Evolutionary conservation across 2,888 invertebrate species (phyloP).

Genomic region (Chouioia cunea): DNA sequence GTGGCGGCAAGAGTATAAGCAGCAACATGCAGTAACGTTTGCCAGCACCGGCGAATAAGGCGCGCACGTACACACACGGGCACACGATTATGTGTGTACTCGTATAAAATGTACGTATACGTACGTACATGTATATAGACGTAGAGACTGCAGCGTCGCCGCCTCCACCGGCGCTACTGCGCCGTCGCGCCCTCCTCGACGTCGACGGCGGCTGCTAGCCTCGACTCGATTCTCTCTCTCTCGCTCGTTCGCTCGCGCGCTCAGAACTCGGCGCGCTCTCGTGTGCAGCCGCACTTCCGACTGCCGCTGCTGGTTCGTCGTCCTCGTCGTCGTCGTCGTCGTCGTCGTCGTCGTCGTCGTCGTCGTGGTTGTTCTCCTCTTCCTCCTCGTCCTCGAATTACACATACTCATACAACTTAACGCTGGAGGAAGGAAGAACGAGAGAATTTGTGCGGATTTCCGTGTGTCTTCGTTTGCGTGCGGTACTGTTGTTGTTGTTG

Average conservation of each 20-base stretch:
- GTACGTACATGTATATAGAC: too few species aligned
- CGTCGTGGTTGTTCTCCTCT: not conserved
- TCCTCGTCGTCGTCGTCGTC: not conserved
- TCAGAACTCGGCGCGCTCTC: conserved; percentile 8
- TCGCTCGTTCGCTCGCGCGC: not conserved
- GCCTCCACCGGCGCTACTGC: not conserved
- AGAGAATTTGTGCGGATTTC: too few species aligned
- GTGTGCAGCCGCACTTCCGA: not conserved
- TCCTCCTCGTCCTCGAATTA: too few species aligned
- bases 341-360: conserved; percentile 2
- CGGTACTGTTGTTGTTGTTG: not conserved
- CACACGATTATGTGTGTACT: too few species aligned
- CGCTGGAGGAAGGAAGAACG: too few species aligned
- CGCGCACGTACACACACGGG: too few species aligned
- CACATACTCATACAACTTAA: too few species aligned
- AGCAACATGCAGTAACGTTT: too few species aligned
- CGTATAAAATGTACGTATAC: too few species aligned
- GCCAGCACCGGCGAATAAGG: too few species aligned
- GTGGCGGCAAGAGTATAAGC: too few species aligned
- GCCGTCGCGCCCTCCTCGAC: conserved; percentile 9
- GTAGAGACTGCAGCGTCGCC: not conserved
- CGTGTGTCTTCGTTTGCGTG: not conserved
- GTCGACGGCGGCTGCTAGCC: conserved; percentile 1
- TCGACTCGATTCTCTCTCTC: conserved; percentile 2
- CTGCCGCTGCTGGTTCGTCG: not conserved